Conservation (phyloP, 2,797 vertebrate species). For the Erpetoichthys calabaricus region DNA sequence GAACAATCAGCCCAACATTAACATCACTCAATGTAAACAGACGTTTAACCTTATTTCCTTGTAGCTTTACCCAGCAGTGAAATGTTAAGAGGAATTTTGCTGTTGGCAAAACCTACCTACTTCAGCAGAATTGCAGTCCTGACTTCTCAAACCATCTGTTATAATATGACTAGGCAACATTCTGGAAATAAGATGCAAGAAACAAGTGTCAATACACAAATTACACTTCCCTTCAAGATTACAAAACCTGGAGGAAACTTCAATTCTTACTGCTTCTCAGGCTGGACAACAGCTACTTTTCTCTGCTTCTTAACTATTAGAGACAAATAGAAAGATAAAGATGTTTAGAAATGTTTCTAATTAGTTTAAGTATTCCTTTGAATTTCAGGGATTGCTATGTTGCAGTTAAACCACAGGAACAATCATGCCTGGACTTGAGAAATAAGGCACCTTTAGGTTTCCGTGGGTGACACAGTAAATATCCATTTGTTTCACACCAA, state of each 20-base stretch:
- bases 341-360: too few relatives aligned
- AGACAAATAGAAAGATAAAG: slow-evolving; percentile 12
- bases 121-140: slow-evolving; percentile 43
- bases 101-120: slow-evolving; percentile 30
- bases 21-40: too few relatives aligned
- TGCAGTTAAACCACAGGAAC: background rate
- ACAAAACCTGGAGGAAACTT: too few relatives aligned
- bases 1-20: too few relatives aligned
- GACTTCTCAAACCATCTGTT: slow-evolving; percentile 45
- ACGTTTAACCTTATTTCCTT: too few relatives aligned
- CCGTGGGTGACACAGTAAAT: slow-evolving; percentile 73
- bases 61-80: too few relatives aligned
- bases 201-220: too few relatives aligned
- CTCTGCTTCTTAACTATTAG: slow-evolving; percentile 75
- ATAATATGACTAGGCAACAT: slow-evolving; percentile 43
- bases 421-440: background rate
- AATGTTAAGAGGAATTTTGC: too few relatives aligned
- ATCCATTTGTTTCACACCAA: slow-evolving; percentile 96
- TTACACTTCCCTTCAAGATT: too few relatives aligned
- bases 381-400: background rate
- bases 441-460: slow-evolving; percentile 65
- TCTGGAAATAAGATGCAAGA: slow-evolving; percentile 26
- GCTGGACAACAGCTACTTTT: slow-evolving; percentile 84
- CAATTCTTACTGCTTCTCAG: slow-evolving; percentile 86
- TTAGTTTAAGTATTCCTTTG: background rate